Conservation (phyloP, 2,797 vertebrate genomes). For the Protonibea diacanthus region DNA sequence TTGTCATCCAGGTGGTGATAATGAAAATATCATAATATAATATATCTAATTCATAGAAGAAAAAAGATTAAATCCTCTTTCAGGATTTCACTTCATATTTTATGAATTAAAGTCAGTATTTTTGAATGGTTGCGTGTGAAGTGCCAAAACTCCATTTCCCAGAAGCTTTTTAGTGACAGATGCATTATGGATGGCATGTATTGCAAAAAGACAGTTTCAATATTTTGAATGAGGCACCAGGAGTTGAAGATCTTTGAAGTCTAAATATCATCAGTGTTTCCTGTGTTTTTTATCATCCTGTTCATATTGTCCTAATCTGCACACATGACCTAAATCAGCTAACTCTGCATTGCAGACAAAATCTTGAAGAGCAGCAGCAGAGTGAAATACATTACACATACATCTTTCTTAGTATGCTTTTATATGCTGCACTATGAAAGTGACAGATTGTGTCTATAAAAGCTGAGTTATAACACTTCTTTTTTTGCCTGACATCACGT, state of each 20-base stretch:
- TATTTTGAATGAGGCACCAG: background rate
- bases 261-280: slow-evolving; percentile 13
- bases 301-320: slow-evolving; percentile 15
- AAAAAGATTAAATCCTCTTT: background rate
- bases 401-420: slow-evolving; percentile 25
- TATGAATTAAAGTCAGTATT: slow-evolving; percentile 6
- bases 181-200: background rate
- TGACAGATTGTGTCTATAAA: slow-evolving; percentile 10
- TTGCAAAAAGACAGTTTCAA: background rate
- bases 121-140: background rate
- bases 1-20: background rate
- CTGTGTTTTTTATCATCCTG: background rate
- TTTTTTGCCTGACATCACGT: slow-evolving; percentile 1
- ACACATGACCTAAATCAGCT: slow-evolving; percentile 37
- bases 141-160: background rate
- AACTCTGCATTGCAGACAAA: slow-evolving; percentile 7
- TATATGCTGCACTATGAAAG: slow-evolving; percentile 6
- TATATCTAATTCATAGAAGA: background rate
- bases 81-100: background rate
- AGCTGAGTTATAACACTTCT: slow-evolving; percentile 1
- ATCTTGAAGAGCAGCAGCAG: slow-evolving; percentile 13
- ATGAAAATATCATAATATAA: too few species aligned
- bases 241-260: slow-evolving; percentile 31
- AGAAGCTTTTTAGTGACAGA: background rate
- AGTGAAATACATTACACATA: slow-evolving; percentile 19